Percentiles rank a stretch among this genome's conserved stretches.
Conservation (phyloP, 2,888 invertebrate species). For the Sepioteuthis lessoniana region DNA sequence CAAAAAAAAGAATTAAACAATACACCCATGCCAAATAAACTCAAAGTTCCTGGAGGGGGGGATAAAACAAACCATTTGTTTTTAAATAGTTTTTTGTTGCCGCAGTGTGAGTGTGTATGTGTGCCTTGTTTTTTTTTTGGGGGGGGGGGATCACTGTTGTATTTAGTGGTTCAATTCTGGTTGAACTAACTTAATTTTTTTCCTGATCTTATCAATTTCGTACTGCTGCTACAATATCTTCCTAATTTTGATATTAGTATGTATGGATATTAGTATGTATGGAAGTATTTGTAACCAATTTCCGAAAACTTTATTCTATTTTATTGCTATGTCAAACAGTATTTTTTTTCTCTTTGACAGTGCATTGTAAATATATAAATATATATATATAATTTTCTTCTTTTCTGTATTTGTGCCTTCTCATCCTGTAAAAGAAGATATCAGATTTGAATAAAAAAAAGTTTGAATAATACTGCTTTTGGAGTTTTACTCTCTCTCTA, state of each 20-base stretch:
- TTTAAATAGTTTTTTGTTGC: too few relatives aligned
- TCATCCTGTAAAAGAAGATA: background rate
- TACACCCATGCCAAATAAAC: too few relatives aligned
- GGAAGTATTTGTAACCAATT: background rate
- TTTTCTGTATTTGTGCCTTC: background rate
- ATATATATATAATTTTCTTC: background rate
- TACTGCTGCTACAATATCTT: background rate
- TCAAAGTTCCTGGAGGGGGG: too few relatives aligned
- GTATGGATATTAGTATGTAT: background rate
- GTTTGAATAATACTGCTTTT: background rate
- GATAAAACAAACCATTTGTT: too few relatives aligned
- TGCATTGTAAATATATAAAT: conserved; percentile 14
- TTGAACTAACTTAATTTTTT: background rate
- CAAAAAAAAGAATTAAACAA: too few relatives aligned
- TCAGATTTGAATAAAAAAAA: background rate
- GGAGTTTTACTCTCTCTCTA: background rate
- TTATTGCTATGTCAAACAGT: background rate
- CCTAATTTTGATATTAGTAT: background rate
- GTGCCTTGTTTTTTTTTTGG: too few relatives aligned
- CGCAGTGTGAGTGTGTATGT: background rate
- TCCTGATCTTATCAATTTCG: background rate
- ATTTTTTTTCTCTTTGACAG: background rate
- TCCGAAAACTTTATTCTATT: background rate
- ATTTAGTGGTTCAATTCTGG: background rate
- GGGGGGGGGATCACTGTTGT: background rate